A percentile compares a stretch with the other conserved stretches of the same genome.
These are phyloP conservation scores for Brachionus calyciflorus DNA, from an alignment of 1,140 invertebrate species.

Conservation along the genomic window DNA sequence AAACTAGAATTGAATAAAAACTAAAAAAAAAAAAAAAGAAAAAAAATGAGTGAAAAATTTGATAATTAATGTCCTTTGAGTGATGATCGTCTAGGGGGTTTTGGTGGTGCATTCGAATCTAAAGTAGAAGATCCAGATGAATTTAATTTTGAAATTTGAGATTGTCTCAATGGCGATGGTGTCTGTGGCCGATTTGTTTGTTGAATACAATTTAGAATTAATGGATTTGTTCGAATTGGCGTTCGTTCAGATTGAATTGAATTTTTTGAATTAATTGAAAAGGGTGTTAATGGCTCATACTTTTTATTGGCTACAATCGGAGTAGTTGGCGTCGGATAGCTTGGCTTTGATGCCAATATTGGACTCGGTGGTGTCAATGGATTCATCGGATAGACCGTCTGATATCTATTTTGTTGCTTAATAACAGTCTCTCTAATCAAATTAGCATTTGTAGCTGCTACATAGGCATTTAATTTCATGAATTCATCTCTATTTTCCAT, in stretches of 20 bases:
- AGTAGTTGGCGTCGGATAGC: background rate
- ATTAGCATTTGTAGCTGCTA: conserved; percentile 12
- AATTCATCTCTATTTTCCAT: conserved; percentile 13
- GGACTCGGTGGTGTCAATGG: conserved; percentile 9
- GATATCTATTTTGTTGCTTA: conserved; percentile 23
- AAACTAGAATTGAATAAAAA: background rate
- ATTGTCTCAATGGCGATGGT: background rate
- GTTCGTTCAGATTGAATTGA: conserved; percentile 8
- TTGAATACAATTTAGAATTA: background rate
- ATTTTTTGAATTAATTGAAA: conserved; percentile 3
- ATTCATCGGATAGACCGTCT: conserved; percentile 17
- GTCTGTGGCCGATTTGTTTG: background rate
- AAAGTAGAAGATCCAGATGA: background rate
- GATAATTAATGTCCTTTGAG: conserved; percentile 30
- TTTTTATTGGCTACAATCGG: background rate
- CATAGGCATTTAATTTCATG: conserved; percentile 13
- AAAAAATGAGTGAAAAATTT: background rate
- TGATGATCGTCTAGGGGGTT: conserved; percentile 33
- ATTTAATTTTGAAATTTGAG: conserved; percentile 3
- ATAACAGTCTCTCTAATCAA: conserved; percentile 1
- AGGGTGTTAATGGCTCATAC: conserved; percentile 4
- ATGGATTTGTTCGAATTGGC: background rate
- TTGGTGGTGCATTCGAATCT: conserved; percentile 30
- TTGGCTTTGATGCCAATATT: background rate
- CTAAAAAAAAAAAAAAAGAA: background rate